Evolutionary conservation across 92 coral and sea anemone genomes (phyloP).

Genomic region (Galaxea fascicularis): DNA sequence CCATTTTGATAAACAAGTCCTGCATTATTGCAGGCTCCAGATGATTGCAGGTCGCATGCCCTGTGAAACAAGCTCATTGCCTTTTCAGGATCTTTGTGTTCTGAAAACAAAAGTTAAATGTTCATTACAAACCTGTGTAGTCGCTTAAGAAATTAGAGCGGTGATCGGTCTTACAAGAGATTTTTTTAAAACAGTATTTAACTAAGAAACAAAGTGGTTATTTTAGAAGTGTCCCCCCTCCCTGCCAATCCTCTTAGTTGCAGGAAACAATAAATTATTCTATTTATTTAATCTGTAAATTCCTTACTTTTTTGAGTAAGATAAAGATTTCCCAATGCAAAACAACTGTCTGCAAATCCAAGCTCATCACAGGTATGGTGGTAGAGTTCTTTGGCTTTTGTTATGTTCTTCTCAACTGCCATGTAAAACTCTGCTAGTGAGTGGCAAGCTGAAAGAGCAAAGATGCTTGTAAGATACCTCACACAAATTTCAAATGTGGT

Average conservation of each 20-base stretch:
- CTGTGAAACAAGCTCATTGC: constrained; percentile 85
- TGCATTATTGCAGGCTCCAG: constrained; percentile 98
- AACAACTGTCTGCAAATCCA: constrained; percentile 89
- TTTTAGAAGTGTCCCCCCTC: too few species aligned
- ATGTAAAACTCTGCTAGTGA: constrained; percentile 94
- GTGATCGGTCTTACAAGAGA: too few species aligned
- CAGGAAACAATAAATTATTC: not conserved
- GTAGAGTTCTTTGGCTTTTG: constrained; percentile 87
- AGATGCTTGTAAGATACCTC: not conserved
- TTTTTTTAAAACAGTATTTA: too few species aligned
- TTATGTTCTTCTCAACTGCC: constrained; percentile 81
- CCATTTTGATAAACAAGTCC: constrained; percentile 97
- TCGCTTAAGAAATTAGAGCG: too few species aligned
- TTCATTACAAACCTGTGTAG: not conserved
- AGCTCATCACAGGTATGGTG: constrained; percentile 87
- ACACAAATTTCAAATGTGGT: too few species aligned
- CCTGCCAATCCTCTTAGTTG: not conserved
- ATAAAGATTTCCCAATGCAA: constrained; percentile 89
- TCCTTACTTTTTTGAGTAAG: constrained; percentile 85
- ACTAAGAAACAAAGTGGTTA: too few species aligned
- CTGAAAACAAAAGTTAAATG: constrained; percentile 29
- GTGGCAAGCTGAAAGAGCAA: constrained; percentile 80
- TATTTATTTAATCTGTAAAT: too few species aligned
- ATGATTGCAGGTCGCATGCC: constrained; percentile 77
- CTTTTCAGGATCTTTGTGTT: constrained; percentile 88